These are phyloP conservation scores for Xiphophorus birchmanni DNA, from an alignment of 2,797 vertebrate species.

Conservation along the genomic window DNA sequence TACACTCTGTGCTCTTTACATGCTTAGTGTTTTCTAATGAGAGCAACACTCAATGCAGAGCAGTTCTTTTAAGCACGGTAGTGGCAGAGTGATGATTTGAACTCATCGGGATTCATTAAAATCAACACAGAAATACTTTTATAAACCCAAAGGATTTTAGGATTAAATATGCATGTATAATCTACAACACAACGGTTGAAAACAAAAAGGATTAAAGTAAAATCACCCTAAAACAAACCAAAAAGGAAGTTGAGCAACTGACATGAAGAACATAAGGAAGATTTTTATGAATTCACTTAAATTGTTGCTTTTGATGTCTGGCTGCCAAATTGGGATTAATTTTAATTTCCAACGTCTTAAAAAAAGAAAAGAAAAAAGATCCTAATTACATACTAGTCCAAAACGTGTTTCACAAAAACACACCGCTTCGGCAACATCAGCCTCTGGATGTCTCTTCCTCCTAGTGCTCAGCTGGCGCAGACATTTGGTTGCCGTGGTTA, in stretches of 20 bases:
- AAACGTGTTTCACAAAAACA: background rate
- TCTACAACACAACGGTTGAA: background rate
- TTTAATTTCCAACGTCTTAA: background rate
- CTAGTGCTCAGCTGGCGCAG: background rate
- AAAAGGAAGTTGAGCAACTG: background rate
- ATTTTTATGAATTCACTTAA: background rate
- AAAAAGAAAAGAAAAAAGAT: background rate
- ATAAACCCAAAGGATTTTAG: background rate
- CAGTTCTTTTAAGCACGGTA: background rate
- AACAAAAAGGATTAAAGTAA: background rate
- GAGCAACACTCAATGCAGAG: background rate
- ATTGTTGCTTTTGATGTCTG: background rate
- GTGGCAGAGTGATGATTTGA: background rate
- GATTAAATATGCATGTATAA: background rate
- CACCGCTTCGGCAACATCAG: background rate
- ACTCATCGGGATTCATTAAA: background rate
- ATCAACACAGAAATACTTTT: background rate
- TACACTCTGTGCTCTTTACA: background rate
- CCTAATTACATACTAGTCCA: background rate
- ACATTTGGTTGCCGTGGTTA: slow-evolving; percentile 27
- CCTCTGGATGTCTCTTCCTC: slow-evolving; percentile 28
- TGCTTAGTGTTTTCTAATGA: too few relatives aligned
- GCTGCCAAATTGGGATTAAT: background rate
- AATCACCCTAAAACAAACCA: background rate
- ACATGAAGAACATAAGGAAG: background rate